Percentiles rank a stretch among this genome's conserved stretches.
Conservation (phyloP, 2,113 vertebrate genomes). For the Ciconia maguari region DNA sequence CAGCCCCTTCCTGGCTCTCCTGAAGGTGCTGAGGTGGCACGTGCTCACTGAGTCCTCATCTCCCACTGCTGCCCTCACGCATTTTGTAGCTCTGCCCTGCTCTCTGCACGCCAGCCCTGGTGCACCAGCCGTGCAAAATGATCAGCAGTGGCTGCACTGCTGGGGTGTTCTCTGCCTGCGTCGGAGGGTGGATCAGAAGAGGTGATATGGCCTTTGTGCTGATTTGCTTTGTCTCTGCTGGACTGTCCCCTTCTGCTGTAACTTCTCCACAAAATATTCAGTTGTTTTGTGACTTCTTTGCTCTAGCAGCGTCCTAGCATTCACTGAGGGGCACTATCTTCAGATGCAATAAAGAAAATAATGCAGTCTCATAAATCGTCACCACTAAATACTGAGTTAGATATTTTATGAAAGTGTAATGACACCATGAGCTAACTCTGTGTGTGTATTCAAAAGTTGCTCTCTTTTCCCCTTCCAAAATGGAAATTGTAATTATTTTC, state of each 20-base stretch:
- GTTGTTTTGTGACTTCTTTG: not conserved
- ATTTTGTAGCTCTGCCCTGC: not conserved
- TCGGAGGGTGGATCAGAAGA: not conserved
- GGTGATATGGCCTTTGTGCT: not conserved
- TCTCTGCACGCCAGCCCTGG: not conserved
- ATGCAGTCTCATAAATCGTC: not conserved
- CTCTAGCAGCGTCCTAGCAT: not conserved
- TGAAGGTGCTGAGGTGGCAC: not conserved
- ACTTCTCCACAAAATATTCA: not conserved
- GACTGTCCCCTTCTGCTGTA: not conserved
- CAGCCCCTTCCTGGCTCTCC: not conserved
- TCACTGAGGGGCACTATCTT: not conserved
- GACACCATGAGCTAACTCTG: not conserved
- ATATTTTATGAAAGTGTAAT: not conserved
- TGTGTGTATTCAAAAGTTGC: not conserved
- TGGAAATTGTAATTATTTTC: not conserved
- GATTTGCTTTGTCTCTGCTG: not conserved
- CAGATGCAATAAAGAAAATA: not conserved
- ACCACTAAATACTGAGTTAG: not conserved
- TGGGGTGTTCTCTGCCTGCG: accelerated
- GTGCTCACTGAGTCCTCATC: not conserved
- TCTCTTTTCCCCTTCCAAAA: not conserved
- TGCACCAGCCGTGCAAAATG: accelerated
- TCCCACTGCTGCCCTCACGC: not conserved
- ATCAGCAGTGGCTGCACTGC: not conserved